Base-by-base conservation (phyloP, 1,140 invertebrate species). In the Subanguina moxae region DNA sequence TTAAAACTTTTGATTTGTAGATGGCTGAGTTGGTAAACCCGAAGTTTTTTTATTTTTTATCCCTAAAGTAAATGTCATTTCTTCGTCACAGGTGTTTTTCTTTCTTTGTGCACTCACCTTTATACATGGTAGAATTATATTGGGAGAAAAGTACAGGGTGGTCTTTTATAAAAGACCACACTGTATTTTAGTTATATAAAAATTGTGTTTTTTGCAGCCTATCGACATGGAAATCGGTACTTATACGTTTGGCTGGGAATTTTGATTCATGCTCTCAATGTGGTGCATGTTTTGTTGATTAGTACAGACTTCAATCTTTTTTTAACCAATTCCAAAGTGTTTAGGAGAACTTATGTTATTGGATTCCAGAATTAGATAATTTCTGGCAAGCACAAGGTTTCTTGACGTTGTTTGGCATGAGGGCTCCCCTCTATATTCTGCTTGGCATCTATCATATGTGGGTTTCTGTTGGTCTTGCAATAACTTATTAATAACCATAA, bases 111-210 rank as follows among this genome's bases (percentile, higher is more conserved):
- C 80, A 5, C 70, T 85, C 0, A 84, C 83, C 13, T 81, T 85
- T 30, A 68, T 80, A 25, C 84, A 85, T 78, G 84, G 84, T 85
- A 76, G 72, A 73, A 71, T 25, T 17, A 15, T n/a, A n/a, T n/a
- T n/a, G 28, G 72, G 42, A 1, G 65, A n/a, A 13, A 57, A 64
- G 68, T n/a, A n/a, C n/a, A n/a, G 1, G 1, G n/a, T n/a, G n/a
- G n/a, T n/a, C 21, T 45, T 56, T 30, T 32, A 62, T 57, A 21
- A 23, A 8, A 13, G 45, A 38, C 3, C 3, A 38, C 32, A 5
- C 1, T 5, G 23, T 19, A 27, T 57, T 46, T 65, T 17, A 68
- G 28, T 30, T 15, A 62, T 56, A 1, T n/a, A n/a, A n/a, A n/a
- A n/a, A n/a, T n/a, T n/a, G 21, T 0, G 13, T 61, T 59, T 19